phyloP scores from a whole-genome alignment of 2,113 vertebrate species.

The Odocoileus hemionus region DNA sequence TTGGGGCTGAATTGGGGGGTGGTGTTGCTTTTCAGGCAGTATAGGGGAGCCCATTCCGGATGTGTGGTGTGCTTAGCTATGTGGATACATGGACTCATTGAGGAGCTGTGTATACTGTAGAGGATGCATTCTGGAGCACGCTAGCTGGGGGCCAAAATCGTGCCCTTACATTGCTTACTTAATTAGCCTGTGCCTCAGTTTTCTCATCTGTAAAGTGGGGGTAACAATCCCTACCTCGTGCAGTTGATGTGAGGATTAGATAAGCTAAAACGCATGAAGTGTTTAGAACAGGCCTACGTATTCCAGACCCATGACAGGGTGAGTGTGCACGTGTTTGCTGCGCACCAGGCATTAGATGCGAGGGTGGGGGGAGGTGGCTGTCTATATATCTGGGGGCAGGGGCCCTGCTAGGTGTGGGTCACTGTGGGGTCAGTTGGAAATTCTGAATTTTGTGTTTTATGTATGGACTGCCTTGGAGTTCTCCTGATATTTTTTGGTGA shows the following conservation, averaged over 20 bases:
- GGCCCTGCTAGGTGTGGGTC: neutral
- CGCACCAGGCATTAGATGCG: neutral
- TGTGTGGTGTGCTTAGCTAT: neutral
- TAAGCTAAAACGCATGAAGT: neutral
- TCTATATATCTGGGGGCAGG: neutral
- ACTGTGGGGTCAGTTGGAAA: too few relatives aligned
- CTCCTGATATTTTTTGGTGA: neutral
- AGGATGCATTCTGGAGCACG: neutral
- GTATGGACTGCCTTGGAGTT: neutral
- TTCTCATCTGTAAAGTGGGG: conserved; percentile 16
- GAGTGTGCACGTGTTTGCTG: neutral
- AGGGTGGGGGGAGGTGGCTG: neutral
- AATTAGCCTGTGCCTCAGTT: neutral
- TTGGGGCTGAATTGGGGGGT: neutral
- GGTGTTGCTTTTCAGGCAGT: neutral
- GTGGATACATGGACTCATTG: neutral
- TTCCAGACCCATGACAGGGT: neutral
- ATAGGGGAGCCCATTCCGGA: neutral
- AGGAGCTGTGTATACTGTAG: neutral
- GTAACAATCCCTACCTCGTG: neutral
- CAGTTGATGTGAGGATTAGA: neutral
- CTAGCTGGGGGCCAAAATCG: neutral
- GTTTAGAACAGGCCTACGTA: neutral
- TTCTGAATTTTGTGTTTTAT: neutral
- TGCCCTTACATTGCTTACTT: neutral